Percentiles rank a stretch among this genome's conserved stretches.
Conservation (phyloP, 1,140 invertebrate species). For the Zaprionus taronus region DNA sequence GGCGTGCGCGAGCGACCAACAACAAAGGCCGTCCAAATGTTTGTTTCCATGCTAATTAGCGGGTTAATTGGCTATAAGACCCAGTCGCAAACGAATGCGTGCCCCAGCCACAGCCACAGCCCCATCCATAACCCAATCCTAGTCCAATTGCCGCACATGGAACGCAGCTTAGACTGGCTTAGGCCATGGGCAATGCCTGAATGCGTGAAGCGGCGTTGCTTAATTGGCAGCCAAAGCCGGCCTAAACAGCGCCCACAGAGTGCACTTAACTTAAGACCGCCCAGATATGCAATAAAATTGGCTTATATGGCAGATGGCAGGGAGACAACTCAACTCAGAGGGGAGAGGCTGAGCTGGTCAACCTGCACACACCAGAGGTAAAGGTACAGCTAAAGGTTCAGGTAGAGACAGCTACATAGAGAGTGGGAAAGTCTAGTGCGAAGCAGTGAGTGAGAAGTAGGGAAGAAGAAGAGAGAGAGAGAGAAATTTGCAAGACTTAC, state of each 20-base stretch:
- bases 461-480: not conserved
- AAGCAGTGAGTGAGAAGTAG: conserved; percentile 5
- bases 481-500: conserved; percentile 70
- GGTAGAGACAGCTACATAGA: not conserved
- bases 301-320: conserved; percentile 23
- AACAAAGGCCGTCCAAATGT: conserved; percentile 54
- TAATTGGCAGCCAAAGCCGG: conserved; percentile 59
- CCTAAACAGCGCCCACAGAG: conserved; percentile 50
- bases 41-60: conserved; percentile 78
- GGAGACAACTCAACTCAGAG: not conserved
- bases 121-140: not conserved
- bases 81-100: conserved; percentile 27
- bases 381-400: conserved; percentile 16
- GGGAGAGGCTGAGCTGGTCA: conserved; percentile 2
- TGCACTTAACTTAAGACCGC: conserved; percentile 64
- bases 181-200: conserved; percentile 36
- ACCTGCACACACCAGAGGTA: conserved; percentile 3
- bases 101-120: not conserved
- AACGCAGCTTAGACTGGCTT: conserved; percentile 49
- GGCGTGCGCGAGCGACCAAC: conserved; percentile 25
- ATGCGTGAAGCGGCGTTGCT: conserved; percentile 41
- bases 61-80: conserved; percentile 77
- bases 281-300: conserved; percentile 53
- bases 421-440: not conserved
- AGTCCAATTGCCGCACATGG: not conserved